Conservation (phyloP, 2,888 invertebrate genomes). For the Microplitis manilae region DNA sequence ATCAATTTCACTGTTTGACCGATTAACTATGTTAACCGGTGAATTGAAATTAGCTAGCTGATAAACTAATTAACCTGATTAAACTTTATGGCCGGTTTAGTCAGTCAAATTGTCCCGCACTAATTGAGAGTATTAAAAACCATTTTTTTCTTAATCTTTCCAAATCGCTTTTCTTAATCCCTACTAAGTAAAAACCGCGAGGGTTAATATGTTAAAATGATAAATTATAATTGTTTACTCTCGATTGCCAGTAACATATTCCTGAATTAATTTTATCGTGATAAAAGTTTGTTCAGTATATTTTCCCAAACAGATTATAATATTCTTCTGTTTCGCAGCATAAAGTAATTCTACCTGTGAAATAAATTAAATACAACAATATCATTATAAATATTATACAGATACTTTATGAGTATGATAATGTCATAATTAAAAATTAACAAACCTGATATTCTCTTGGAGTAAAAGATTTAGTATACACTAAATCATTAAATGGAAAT, state of each 20-base stretch:
- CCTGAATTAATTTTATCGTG: constrained; percentile 88
- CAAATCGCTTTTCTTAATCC: too few species aligned
- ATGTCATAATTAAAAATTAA: not conserved
- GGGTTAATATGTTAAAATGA: constrained; percentile 59
- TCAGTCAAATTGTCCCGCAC: too few species aligned
- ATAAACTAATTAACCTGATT: too few species aligned
- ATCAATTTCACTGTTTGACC: too few species aligned
- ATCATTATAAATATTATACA: not conserved
- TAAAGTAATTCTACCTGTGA: constrained; percentile 83
- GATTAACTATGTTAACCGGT: too few species aligned
- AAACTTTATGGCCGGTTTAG: too few species aligned
- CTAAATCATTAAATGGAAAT: constrained; percentile 76
- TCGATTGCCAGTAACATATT: constrained; percentile 81
- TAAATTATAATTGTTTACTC: constrained; percentile 68
- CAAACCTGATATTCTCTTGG: constrained; percentile 83
- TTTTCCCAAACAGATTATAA: constrained; percentile 84
- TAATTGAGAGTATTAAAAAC: too few species aligned
- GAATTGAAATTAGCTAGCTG: too few species aligned
- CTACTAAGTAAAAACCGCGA: too few species aligned
- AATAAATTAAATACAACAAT: constrained; percentile 9
- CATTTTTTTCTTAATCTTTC: too few species aligned
- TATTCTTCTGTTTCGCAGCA: constrained; percentile 81
- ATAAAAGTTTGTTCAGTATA: constrained; percentile 89
- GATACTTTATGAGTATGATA: constrained; percentile 39
- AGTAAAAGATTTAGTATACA: constrained; percentile 85